These are phyloP conservation scores for Spheniscus mendiculus DNA, from an alignment of 2,113 vertebrate species.

Conservation along the genomic window DNA sequence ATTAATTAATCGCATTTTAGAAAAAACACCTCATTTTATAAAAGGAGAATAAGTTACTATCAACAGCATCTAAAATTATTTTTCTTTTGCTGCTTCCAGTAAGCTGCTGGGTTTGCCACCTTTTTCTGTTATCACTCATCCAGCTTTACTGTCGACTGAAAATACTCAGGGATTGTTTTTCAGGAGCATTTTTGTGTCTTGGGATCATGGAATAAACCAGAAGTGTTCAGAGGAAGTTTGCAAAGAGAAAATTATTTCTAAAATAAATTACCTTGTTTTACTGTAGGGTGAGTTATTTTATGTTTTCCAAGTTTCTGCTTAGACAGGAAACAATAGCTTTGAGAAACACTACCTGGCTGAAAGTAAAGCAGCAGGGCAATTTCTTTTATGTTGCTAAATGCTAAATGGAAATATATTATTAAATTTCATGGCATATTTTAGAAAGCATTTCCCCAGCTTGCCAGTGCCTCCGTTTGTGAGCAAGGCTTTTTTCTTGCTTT, in stretches of 20 bases:
- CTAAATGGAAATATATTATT: background rate
- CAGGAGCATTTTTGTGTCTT: background rate
- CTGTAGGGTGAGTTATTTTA: background rate
- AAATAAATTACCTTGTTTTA: background rate
- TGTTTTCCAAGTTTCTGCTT: background rate
- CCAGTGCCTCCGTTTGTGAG: background rate
- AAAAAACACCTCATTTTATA: background rate
- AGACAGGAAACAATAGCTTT: background rate
- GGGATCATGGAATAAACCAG: background rate
- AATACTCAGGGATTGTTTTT: background rate
- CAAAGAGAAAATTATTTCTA: background rate
- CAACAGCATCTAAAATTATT: background rate
- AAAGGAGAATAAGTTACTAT: background rate
- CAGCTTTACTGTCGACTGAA: background rate
- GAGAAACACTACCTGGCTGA: background rate
- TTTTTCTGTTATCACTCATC: background rate
- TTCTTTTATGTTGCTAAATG: background rate
- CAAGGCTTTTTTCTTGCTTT: background rate
- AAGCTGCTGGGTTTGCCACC: background rate
- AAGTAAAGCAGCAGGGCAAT: background rate
- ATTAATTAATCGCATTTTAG: slow-evolving; percentile 23
- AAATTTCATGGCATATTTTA: background rate
- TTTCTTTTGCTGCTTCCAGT: background rate
- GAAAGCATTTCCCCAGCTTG: background rate
- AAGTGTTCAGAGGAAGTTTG: background rate